Percentiles rank a stretch among this genome's conserved stretches.
phyloP scores from a whole-genome alignment of 2,113 vertebrate species.

The Vulpes vulpes region DNA sequence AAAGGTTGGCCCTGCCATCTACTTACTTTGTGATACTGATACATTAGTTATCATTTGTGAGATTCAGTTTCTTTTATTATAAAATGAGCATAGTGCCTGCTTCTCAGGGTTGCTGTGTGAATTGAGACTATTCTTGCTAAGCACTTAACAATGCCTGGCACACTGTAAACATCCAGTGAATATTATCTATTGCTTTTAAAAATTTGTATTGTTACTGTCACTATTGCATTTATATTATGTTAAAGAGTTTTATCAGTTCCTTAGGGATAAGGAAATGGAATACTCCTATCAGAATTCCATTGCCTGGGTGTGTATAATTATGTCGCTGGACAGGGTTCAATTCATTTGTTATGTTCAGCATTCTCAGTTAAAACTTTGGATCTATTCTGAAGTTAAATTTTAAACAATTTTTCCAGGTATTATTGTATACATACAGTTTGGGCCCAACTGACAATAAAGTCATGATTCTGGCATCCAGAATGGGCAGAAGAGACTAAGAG shows the following conservation, averaged over 20 bases:
- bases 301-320: background rate
- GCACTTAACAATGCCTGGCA: background rate
- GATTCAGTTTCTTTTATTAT: background rate
- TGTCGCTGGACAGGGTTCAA: background rate
- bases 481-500: background rate
- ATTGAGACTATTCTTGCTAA: background rate
- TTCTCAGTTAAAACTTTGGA: background rate
- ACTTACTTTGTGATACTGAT: background rate
- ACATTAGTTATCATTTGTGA: background rate
- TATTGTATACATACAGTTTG: background rate
- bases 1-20: background rate
- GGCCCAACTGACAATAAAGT: background rate
- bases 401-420: background rate
- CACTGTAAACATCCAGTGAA: background rate
- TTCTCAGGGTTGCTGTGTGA: background rate
- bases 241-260: background rate
- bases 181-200: background rate
- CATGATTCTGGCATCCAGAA: background rate
- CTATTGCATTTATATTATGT: background rate
- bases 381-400: conserved; percentile 31
- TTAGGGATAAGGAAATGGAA: background rate
- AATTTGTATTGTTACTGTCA: background rate
- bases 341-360: background rate
- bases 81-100: background rate
- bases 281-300: background rate